Conservation (phyloP, 37 sponge, comb jelly and placozoan genomes). For the Oopsacas minuta region DNA sequence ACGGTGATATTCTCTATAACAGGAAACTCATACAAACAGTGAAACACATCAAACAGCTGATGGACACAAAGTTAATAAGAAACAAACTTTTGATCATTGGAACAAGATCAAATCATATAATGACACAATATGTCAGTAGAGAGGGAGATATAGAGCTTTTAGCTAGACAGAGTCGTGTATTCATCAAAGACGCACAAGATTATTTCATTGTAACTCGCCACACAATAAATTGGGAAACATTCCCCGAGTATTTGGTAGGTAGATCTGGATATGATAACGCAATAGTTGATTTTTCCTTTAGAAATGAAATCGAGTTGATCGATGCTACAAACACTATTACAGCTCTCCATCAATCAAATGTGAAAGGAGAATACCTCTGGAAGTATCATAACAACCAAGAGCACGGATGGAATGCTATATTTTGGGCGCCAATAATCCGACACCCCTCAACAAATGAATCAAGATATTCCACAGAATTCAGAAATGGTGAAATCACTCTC, state of each 20-base stretch:
- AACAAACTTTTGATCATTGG: neutral
- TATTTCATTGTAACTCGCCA: slow-evolving; percentile 4
- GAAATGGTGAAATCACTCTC: neutral
- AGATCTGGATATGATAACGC: slow-evolving; percentile 7
- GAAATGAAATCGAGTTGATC: slow-evolving; percentile 8
- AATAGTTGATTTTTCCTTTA: neutral
- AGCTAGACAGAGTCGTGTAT: neutral
- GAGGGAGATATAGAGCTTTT: neutral
- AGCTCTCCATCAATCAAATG: slow-evolving; percentile 8
- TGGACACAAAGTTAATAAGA: neutral
- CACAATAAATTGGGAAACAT: neutral
- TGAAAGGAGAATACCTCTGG: neutral
- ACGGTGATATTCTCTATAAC: neutral
- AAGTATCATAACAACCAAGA: neutral
- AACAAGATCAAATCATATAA: neutral
- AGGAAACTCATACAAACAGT: neutral
- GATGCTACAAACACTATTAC: neutral
- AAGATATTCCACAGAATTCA: neutral
- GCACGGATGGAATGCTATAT: neutral
- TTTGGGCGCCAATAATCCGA: neutral
- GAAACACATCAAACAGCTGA: neutral
- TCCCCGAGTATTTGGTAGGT: neutral
- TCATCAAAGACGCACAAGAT: slow-evolving; percentile 12
- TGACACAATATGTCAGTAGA: neutral
- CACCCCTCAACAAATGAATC: neutral